Evolutionary conservation across 2,888 invertebrate genomes (phyloP).

Genomic region (Chironomus tentans): DNA sequence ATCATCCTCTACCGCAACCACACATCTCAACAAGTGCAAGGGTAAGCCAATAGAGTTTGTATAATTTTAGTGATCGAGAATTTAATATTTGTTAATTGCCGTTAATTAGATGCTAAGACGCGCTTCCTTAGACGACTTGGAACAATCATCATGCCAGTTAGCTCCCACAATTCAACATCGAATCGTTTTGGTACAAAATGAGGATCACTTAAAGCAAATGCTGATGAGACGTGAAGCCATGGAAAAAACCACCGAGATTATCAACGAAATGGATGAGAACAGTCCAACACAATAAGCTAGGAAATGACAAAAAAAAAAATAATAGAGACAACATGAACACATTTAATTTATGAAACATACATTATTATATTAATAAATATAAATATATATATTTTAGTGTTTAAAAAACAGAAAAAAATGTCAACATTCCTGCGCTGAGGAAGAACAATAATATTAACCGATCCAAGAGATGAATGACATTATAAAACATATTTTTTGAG

Average conservation of each 20-base stretch:
- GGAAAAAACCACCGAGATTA: slow-evolving; percentile 56
- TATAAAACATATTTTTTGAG: background rate
- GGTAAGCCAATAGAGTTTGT: background rate
- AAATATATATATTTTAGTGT: too few species aligned
- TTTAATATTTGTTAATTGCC: slow-evolving; percentile 12
- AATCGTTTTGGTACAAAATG: slow-evolving; percentile 62
- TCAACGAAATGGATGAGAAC: slow-evolving; percentile 57
- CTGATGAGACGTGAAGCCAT: slow-evolving; percentile 38
- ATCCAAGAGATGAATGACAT: background rate
- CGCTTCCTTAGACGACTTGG: slow-evolving; percentile 71
- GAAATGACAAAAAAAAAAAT: background rate
- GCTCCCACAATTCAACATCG: slow-evolving; percentile 74
- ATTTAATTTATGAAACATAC: too few species aligned
- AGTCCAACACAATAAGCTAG: slow-evolving; percentile 10
- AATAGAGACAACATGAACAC: background rate
- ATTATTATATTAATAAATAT: too few species aligned
- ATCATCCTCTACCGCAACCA: background rate
- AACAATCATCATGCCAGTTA: slow-evolving; percentile 70
- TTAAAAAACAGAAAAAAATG: too few species aligned
- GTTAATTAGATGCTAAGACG: slow-evolving; percentile 52
- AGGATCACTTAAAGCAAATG: slow-evolving; percentile 47
- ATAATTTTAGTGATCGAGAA: slow-evolving; percentile 33
- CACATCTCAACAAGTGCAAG: background rate
- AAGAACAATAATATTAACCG: background rate
- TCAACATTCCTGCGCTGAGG: background rate